These are phyloP conservation scores for Dascillus cervinus DNA, from an alignment of 2,888 invertebrate species.

Conservation along the genomic window DNA sequence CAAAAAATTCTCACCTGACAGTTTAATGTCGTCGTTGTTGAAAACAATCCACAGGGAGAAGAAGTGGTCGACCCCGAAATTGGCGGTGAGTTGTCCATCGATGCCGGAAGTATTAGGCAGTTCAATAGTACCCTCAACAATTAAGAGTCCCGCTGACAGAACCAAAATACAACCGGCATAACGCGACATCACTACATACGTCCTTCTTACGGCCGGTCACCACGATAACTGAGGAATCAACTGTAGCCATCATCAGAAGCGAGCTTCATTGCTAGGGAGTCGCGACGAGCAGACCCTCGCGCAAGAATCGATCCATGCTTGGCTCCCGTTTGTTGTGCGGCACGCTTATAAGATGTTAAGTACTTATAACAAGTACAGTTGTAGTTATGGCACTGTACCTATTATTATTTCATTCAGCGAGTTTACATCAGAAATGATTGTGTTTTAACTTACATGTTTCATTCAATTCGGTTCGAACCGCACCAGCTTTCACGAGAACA, in stretches of 20 bases:
- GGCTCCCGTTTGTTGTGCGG: constrained; percentile 7
- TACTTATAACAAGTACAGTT: constrained; percentile 14
- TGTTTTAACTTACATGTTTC: too few relatives aligned
- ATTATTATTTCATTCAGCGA: constrained; percentile 17
- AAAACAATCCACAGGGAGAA: constrained; percentile 48
- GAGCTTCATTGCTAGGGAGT: constrained; percentile 19
- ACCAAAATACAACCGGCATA: constrained; percentile 14
- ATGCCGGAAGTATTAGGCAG: constrained; percentile 46
- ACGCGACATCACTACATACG: constrained; percentile 15
- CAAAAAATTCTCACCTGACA: constrained; percentile 37
- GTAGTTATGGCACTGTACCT: constrained; percentile 13
- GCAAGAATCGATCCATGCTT: constrained; percentile 25
- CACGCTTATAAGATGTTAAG: constrained; percentile 18
- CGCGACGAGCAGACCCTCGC: constrained; percentile 21
- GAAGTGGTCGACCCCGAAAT: constrained; percentile 45
- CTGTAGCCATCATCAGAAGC: constrained; percentile 15
- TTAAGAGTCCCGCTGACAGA: constrained; percentile 14
- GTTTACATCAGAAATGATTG: constrained; percentile 6
- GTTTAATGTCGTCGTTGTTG: constrained; percentile 44
- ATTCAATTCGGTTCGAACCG: too few relatives aligned
- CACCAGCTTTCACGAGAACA: too few relatives aligned
- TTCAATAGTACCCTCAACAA: constrained; percentile 22
- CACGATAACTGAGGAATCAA: constrained; percentile 18
- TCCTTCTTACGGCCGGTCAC: constrained; percentile 15
- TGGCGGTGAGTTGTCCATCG: constrained; percentile 44